These are phyloP conservation scores for Aleiodes alternator DNA, from an alignment of 2,888 invertebrate genomes.

Conservation along the genomic window DNA sequence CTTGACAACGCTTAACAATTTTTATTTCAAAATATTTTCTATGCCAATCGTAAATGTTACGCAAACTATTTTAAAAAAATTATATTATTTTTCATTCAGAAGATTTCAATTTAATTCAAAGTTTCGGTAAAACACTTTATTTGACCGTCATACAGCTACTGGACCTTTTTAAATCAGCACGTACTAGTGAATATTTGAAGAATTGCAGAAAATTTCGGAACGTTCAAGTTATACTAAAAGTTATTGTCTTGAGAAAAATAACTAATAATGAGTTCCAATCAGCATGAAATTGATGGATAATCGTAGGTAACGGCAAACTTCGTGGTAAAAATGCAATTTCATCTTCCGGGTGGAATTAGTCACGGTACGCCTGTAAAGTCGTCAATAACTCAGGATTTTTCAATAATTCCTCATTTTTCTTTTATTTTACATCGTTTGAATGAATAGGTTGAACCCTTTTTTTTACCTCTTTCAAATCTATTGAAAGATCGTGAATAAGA, in stretches of 20 bases:
- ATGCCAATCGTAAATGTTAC: too few species aligned
- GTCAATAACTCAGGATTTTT: constrained; percentile 2
- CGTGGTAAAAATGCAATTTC: constrained; percentile 12
- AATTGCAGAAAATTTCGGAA: not conserved
- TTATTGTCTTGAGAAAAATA: not conserved
- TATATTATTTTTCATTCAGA: too few species aligned
- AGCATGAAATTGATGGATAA: constrained; percentile 10
- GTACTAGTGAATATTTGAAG: not conserved
- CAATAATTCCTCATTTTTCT: not conserved
- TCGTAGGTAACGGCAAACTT: constrained; percentile 18
- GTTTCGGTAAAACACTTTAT: too few species aligned
- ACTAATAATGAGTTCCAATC: constrained; percentile 9
- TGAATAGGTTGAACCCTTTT: not conserved
- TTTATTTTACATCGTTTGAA: not conserved
- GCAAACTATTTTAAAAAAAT: too few species aligned
- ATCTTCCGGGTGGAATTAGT: constrained; percentile 28
- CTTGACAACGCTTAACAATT: too few species aligned
- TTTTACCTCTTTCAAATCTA: not conserved
- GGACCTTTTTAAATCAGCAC: not conserved
- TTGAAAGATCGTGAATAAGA: not conserved
- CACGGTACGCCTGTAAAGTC: not conserved
- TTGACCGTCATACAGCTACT: too few species aligned
- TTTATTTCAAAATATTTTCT: too few species aligned
- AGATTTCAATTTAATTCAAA: too few species aligned
- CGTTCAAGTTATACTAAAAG: too few species aligned